phyloP scores from a whole-genome alignment of 2,113 vertebrate species.

The Paralichthys olivaceus region DNA sequence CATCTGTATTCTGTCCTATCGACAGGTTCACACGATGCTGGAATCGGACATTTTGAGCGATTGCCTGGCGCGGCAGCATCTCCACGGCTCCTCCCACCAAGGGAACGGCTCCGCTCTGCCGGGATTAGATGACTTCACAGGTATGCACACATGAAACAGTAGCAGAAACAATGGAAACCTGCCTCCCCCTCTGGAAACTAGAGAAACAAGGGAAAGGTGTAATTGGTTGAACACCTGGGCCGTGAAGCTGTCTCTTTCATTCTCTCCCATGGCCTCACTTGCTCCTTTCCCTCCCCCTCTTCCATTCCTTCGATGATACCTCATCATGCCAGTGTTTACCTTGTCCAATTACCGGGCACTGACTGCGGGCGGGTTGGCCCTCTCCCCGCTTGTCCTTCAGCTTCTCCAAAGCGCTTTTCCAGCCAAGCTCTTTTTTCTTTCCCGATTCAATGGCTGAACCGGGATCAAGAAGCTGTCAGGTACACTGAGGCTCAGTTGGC shows the following conservation, averaged over 20 bases:
- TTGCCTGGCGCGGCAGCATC: conserved; percentile 73
- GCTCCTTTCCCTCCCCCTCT: conserved; percentile 56
- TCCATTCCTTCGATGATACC: conserved; percentile 66
- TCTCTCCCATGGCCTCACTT: conserved; percentile 68
- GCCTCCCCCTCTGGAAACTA: conserved; percentile 26
- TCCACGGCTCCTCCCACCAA: conserved; percentile 57
- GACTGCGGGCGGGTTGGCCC: conserved; percentile 62
- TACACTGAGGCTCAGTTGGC: conserved; percentile 69
- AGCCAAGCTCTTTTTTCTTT: conserved; percentile 69
- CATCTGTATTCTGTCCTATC: conserved; percentile 30
- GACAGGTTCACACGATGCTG: conserved; percentile 59
- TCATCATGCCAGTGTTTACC: conserved; percentile 76
- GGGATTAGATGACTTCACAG: conserved; percentile 66
- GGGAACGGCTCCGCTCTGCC: conserved; percentile 57
- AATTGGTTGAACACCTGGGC: conserved; percentile 60
- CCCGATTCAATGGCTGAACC: conserved; percentile 72
- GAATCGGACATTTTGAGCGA: conserved; percentile 69
- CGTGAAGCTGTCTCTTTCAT: conserved; percentile 51
- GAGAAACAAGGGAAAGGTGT: conserved; percentile 25
- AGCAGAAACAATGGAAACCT: conserved; percentile 22
- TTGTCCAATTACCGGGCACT: conserved; percentile 74
- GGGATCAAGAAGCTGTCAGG: conserved; percentile 81
- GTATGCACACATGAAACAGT: conserved; percentile 52
- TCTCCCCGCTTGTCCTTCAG: conserved; percentile 51
- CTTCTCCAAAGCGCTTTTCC: conserved; percentile 60